These are phyloP conservation scores for Sardina pilchardus DNA, from an alignment of 2,113 vertebrate species.

Conservation along the genomic window DNA sequence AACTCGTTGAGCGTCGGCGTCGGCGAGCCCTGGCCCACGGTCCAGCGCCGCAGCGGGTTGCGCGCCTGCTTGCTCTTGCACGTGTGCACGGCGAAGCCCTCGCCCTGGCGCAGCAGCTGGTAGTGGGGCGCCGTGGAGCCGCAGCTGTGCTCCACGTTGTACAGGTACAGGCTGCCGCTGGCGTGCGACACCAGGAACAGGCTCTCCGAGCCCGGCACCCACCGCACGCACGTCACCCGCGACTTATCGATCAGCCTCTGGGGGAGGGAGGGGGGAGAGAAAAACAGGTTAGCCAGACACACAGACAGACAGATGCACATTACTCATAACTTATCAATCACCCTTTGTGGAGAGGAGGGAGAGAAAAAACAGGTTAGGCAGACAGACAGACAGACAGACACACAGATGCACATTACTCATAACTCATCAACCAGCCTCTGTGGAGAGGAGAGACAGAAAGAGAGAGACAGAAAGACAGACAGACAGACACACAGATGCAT, in stretches of 20 bases:
- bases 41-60: conserved; percentile 88
- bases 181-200: conserved; percentile 88
- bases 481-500: conserved; percentile 10
- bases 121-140: conserved; percentile 79
- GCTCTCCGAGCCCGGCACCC: conserved; percentile 86
- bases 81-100: conserved; percentile 86
- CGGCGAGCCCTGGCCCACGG: conserved; percentile 82
- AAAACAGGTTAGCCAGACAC: background rate
- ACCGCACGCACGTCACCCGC: conserved; percentile 85
- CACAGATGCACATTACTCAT: background rate
- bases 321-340: too few species aligned
- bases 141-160: conserved; percentile 84
- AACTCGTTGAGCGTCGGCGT: conserved; percentile 91
- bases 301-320: conserved; percentile 12
- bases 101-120: conserved; percentile 81
- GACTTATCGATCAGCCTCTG: conserved; percentile 94
- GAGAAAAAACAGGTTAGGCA: background rate
- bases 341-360: conserved; percentile 28
- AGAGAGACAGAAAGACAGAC: too few species aligned
- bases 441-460: too few species aligned
- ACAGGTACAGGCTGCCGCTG: conserved; percentile 92
- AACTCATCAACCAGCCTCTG: background rate
- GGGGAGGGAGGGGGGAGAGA: background rate
- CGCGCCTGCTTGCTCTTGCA: conserved; percentile 85
- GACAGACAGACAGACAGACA: background rate